These are phyloP conservation scores for Hypena proboscidalis DNA, from an alignment of 2,888 invertebrate species.

Conservation along the genomic window DNA sequence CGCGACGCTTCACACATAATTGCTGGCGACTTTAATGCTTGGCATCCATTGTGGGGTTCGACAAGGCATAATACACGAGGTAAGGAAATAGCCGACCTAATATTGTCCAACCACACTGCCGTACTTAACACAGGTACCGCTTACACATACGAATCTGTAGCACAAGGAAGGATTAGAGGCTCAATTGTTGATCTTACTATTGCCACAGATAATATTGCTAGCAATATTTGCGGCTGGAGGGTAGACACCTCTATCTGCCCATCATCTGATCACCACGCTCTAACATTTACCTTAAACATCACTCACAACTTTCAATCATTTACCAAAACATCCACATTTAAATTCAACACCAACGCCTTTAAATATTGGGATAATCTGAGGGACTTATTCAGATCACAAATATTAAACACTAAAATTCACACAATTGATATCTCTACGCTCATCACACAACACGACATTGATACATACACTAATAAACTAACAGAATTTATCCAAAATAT, in stretches of 20 bases:
- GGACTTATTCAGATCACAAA: not conserved
- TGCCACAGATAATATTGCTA: not conserved
- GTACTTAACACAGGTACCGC: not conserved
- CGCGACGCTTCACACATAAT: too few species aligned
- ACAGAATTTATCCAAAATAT: not conserved
- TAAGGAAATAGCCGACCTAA: not conserved
- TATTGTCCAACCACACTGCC: not conserved
- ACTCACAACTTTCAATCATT: not conserved
- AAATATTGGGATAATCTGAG: not conserved
- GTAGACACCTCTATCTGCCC: too few species aligned
- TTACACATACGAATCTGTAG: not conserved
- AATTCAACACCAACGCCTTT: not conserved
- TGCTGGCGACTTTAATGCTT: constrained; percentile 39
- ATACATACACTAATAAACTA: not conserved
- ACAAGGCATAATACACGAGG: constrained; percentile 5
- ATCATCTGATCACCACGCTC: constrained; percentile 1
- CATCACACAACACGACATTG: not conserved
- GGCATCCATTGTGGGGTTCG: constrained; percentile 34
- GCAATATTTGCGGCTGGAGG: too few species aligned
- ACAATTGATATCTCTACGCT: not conserved
- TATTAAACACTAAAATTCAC: not conserved
- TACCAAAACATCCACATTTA: not conserved
- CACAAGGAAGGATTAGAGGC: not conserved
- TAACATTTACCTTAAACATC: not conserved
- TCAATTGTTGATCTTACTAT: constrained; percentile 4